Conservation (phyloP, 2,113 vertebrate genomes). For the Paedocypris sp. region DNA sequence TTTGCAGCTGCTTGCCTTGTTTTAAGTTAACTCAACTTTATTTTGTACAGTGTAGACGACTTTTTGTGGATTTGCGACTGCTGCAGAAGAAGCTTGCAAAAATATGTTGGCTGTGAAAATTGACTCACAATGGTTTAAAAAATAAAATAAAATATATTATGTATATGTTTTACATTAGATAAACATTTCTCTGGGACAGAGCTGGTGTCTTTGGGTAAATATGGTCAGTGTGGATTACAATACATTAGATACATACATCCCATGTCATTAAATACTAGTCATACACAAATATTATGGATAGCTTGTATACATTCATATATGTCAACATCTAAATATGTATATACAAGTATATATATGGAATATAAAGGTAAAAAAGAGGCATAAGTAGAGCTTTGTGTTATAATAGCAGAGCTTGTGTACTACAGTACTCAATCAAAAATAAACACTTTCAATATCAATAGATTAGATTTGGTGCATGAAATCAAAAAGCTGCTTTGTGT, state of each 20-base stretch:
- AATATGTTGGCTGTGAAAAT: slow-evolving; percentile 20
- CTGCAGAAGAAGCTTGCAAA: slow-evolving; percentile 21
- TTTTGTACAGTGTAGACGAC: too few species aligned
- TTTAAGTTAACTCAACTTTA: too few species aligned
- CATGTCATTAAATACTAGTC: slow-evolving; percentile 43
- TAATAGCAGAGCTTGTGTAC: slow-evolving; percentile 35
- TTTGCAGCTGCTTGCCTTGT: too few species aligned
- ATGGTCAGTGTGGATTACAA: slow-evolving; percentile 41
- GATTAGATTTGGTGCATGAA: slow-evolving; percentile 7
- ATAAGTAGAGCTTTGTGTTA: slow-evolving; percentile 54
- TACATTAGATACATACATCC: slow-evolving; percentile 39
- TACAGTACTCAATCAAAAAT: slow-evolving; percentile 13
- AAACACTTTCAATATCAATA: not conserved
- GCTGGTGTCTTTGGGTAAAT: not conserved
- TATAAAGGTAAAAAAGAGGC: slow-evolving; percentile 47
- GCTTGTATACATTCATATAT: slow-evolving; percentile 72
- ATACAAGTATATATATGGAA: slow-evolving; percentile 62
- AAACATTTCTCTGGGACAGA: not conserved
- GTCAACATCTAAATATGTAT: slow-evolving; percentile 67
- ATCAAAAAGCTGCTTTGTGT: slow-evolving; percentile 3
- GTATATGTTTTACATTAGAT: too few species aligned
- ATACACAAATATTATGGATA: slow-evolving; percentile 52
- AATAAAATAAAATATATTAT: not conserved
- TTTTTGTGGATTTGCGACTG: not conserved
- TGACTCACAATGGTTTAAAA: not conserved